Evolutionary conservation across 2,888 invertebrate genomes (phyloP).

Genomic region (Mamestra brassicae): DNA sequence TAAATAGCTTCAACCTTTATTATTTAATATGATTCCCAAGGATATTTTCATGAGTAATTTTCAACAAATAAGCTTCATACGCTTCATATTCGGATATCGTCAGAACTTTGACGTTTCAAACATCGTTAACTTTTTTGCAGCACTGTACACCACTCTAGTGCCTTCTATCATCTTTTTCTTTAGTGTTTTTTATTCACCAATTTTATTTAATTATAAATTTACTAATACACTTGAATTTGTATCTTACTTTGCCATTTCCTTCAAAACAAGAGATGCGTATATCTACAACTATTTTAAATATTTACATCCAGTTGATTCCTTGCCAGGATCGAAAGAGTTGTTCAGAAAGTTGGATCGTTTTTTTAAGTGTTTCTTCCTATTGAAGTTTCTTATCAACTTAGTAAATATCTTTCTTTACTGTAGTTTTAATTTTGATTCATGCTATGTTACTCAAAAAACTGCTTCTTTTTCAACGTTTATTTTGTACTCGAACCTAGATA

Average conservation of each 20-base stretch:
- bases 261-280: not conserved
- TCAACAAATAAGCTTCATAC: not conserved
- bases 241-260: not conserved
- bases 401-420: not conserved
- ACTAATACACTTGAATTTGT: not conserved
- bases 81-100: conserved; percentile 4
- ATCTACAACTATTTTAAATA: not conserved
- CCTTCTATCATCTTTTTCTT: not conserved
- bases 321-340: not conserved
- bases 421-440: not conserved
- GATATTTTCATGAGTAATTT: not conserved
- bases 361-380: not conserved
- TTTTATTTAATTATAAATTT: not conserved
- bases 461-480: not conserved
- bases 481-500: not conserved
- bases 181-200: not conserved
- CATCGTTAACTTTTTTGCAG: not conserved
- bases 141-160: not conserved
- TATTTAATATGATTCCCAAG: not conserved
- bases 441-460: not conserved
- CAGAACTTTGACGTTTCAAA: not conserved
- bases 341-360: not conserved
- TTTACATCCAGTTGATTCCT: not conserved
- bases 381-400: too few relatives aligned
- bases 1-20: not conserved